A percentile compares a stretch with the other conserved stretches of the same genome.
phyloP scores from a whole-genome alignment of 2,797 vertebrate genomes.

The Schizopygopsis pylzovi region DNA sequence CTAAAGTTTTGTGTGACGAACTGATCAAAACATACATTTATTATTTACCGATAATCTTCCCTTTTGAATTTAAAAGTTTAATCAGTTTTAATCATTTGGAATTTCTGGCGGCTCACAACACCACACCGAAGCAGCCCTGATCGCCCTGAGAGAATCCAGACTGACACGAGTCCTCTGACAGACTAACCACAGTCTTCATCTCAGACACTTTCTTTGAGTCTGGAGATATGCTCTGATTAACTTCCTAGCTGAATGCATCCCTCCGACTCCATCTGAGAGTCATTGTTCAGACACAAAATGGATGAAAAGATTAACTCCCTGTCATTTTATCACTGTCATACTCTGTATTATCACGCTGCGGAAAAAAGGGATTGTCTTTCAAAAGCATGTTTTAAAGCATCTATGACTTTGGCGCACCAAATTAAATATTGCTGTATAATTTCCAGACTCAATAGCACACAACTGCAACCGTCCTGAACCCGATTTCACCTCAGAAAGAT shows the following conservation, averaged over 20 bases:
- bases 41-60: not conserved
- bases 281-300: conserved; percentile 39
- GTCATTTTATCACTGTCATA: conserved; percentile 13
- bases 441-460: not conserved
- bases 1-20: not conserved
- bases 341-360: not conserved
- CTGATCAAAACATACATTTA: not conserved
- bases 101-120: not conserved
- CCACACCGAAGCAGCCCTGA: not conserved
- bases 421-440: not conserved
- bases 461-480: not conserved
- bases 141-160: conserved; percentile 8
- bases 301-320: conserved; percentile 29
- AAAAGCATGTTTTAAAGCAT: conserved; percentile 17
- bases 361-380: not conserved
- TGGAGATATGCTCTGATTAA: conserved; percentile 15
- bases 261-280: conserved; percentile 18
- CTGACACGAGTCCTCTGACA: conserved; percentile 12
- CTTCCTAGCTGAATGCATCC: conserved; percentile 19
- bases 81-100: not conserved
- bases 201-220: conserved; percentile 15
- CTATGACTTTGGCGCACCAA: not conserved
- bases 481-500: not conserved
- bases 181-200: conserved; percentile 34
- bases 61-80: not conserved